Evolutionary conservation across 1,140 invertebrate species (phyloP), one percentile per base, ranked within the genome.

Genomic region (Cyclargus thomasi): DNA sequence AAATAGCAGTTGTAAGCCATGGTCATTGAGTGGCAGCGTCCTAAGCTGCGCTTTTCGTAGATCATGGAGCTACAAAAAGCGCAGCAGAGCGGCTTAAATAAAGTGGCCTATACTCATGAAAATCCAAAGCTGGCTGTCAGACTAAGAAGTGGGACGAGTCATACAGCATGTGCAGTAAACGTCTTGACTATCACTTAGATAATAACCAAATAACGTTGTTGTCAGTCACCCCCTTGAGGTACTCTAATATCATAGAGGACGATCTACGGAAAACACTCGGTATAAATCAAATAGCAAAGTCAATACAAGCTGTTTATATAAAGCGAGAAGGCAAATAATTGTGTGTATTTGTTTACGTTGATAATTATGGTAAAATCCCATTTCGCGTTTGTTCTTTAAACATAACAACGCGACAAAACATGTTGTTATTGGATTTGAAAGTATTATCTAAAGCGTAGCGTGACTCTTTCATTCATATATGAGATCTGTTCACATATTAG

Each of bases 401-500:
- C 18, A 21, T 20, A 20, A 59, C 6, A 20, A 20, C 10, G 14
- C 10, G 39, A 59, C 17, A 59, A 59, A 59, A 20, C 10, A 20
- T 59, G 17, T 59, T 59, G 17, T 59, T 59, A 20, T 20, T 59
- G 18, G 17, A 59, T 21, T n/a, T 20, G 17, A 75, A 76, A 47
- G 67, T 69, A 64, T 70, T 74, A 70, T 63, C 67, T 79, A 81
- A 71, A 76, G 72, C 63, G 53, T 68, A 53, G 64, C 18, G 18
- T 53, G 67, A 68, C 57, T 62, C 73, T 75, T 66, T 47, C 39
- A 47, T 47, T 14, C 10, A 47, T 11, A 47, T 8, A 47, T 8
- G 39, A 47, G 39, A 47, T 8, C 5, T 3, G 29, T 1, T n/a
- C n/a, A n/a, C n/a, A n/a, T n/a, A n/a, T n/a, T n/a, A n/a, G n/a